Evolutionary conservation across 1,140 invertebrate genomes (phyloP).

Genomic region (Drosophila obscura): DNA sequence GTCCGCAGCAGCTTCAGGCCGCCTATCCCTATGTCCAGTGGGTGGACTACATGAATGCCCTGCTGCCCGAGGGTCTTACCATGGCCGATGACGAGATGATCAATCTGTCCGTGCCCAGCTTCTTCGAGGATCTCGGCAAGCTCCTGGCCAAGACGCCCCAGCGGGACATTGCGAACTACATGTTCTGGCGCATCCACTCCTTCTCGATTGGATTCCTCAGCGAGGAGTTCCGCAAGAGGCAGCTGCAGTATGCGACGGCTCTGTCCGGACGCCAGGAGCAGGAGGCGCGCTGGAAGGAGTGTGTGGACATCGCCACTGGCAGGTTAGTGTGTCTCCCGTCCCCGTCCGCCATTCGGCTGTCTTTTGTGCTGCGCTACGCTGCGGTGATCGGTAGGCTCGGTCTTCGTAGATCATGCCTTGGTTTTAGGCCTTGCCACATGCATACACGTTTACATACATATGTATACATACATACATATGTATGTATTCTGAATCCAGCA

Average conservation of each 20-base stretch:
- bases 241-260: conserved; percentile 89
- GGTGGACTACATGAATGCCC: conserved; percentile 90
- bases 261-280: conserved; percentile 90
- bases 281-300: conserved; percentile 94
- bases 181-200: conserved; percentile 91
- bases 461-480: neutral
- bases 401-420: neutral
- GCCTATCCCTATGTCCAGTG: conserved; percentile 87
- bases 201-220: conserved; percentile 90
- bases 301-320: conserved; percentile 89
- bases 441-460: no score
- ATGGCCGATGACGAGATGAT: conserved; percentile 90
- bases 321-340: conserved; percentile 85
- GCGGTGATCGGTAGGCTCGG: conserved; percentile 12
- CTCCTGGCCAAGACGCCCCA: conserved; percentile 85
- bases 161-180: conserved; percentile 89
- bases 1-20: conserved; percentile 89
- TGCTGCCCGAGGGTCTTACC: conserved; percentile 87
- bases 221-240: conserved; percentile 88
- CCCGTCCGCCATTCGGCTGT: neutral
- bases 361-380: no score
- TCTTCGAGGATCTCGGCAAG: conserved; percentile 88
- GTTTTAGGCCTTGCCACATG: no score
- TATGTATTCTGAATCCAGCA: conserved; percentile 25
- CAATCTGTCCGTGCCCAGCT: conserved; percentile 92